Base-by-base conservation (phyloP, 2,113 vertebrate genomes). In the Camelus dromedarius region DNA sequence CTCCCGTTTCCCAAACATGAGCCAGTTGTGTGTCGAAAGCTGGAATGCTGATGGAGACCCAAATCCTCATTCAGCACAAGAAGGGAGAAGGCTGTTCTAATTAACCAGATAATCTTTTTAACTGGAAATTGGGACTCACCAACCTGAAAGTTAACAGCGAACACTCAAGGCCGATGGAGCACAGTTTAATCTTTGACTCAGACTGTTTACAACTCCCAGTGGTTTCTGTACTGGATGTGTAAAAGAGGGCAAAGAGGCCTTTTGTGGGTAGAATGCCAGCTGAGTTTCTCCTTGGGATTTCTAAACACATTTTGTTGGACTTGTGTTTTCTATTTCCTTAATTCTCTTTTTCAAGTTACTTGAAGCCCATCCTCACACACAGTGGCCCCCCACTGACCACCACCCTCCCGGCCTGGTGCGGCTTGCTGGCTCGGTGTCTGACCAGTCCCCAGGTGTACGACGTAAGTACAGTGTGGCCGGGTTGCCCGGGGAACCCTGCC, bases 301-400 rank as follows among this genome's bases (percentile, higher is more conserved):
- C 79, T 84, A 64, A 96, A 95, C 32, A 70, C 26, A 20, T 75
- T 84, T 50, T 73, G 15, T 64, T 76, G 1, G 76, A 19, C 84
- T 1, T 89, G 88, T 96, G 50, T 96, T 96, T 96, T 93, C 46
- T 0, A 91, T 98, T 97, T 98, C 99, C 99, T 99, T 99, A 99
- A 99, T 83, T 62, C 30, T 16, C 1, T 28, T 85, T 84, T 95
- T 9, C 76, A 98, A 99, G 99, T 98, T 99, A 99, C 96, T 98
- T 99, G 96, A 99, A 99, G 97, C 99, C 99, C 93, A 99, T 99
- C 95, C 99, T 99, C 97, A 99, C 99, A 3, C 99, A 99, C 98
- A 99, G 99, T 32, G 99, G 99, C 2, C 99, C 99, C 3, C 99
- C 99, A 0, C 97, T 99, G 97, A 99, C 99, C 73, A 99, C 99